Evolutionary conservation across 2,113 vertebrate genomes (phyloP), one percentile per base, ranked within the genome.

Genomic region (Rhabdornis inornatus): DNA sequence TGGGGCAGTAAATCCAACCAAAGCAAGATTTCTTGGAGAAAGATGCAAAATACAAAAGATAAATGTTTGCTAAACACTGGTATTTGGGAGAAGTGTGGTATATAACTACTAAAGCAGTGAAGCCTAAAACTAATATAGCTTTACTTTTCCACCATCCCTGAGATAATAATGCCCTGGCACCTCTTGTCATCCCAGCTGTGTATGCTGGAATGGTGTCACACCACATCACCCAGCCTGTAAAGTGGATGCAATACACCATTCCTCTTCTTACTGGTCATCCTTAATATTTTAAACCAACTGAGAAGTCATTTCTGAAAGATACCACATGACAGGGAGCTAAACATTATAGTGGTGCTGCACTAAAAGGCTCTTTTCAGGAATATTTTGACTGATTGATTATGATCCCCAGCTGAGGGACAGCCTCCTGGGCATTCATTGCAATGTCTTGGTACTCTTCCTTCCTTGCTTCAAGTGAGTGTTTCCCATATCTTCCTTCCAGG

Each of bases 61-160:
- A 61, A 79, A 39, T 27, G 2, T 45, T 77, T 57, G 12, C 28
- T 69, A 15, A 57, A 45, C 28, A 30, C 23, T 0, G 0, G 9
- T 24, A 23, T 25, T 72, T 57, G 57, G 35, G 52, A 68, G 61
- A 87, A 49, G 40, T 1, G 2, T 69, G 42, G 37, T 57, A 27
- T 5, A 9, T 50, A 40, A 55, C 50, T 77, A 37, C 13, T 17
- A n/a, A 52, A 61, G 37, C 30, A 50, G 16, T 69, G 37, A 80
- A 71, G 14, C 10, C 52, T 79, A 37, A 80, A 91, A 47, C 13
- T 21, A 52, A 80, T 47, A 33, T 8, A 72, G 27, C 44, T 83
- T 83, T 76, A 27, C 33, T 76, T 72, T 83, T 68, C 35, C 60
- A 22, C n/a, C 28, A 49, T 15, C 11, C 12, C 44, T 65, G 78